phyloP scores from a whole-genome alignment of 2,888 invertebrate species.

The Iselma pallidipennis region DNA sequence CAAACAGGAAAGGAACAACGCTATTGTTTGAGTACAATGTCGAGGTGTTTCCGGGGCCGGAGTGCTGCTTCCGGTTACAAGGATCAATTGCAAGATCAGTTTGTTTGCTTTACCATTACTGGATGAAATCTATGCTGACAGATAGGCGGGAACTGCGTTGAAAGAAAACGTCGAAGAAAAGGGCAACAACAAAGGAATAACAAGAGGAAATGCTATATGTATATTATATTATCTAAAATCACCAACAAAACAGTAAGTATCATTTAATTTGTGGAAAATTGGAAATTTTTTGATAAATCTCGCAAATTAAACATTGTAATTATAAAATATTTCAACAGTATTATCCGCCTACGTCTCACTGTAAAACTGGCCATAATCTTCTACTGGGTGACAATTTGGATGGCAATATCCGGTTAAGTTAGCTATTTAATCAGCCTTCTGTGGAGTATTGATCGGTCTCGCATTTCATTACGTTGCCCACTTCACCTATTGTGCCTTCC shows the following conservation, averaged over 20 bases:
- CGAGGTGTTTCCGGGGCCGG: conserved; percentile 43
- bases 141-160: conserved; percentile 9
- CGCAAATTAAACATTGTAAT: too few relatives aligned
- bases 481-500: conserved; percentile 39
- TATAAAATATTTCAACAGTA: too few relatives aligned
- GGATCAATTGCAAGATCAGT: conserved; percentile 48
- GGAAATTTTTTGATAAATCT: too few relatives aligned
- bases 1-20: background rate
- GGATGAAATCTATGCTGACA: conserved; percentile 42
- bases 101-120: conserved; percentile 51
- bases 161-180: background rate
- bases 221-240: too few relatives aligned
- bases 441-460: conserved; percentile 53
- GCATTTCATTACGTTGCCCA: conserved; percentile 52
- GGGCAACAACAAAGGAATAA: background rate
- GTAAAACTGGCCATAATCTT: conserved; percentile 6
- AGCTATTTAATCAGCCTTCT: conserved; percentile 54
- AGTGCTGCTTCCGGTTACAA: conserved; percentile 45
- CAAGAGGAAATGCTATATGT: too few relatives aligned
- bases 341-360: background rate
- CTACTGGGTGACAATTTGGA: conserved; percentile 52
- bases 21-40: conserved; percentile 39
- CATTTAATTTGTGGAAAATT: too few relatives aligned
- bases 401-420: conserved; percentile 54
- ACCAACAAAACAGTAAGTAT: too few relatives aligned